These are phyloP conservation scores for rabbit (Oryctolagus cuniculus) DNA, from an alignment of 2,113 vertebrate species.

Conservation along the genomic window mOryCun1.1 NC_091433.1:19240501-19241000, in stretches of 20 bases:
- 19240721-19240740: conserved; percentile 6
- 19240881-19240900: not conserved
- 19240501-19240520: not conserved
- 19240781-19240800: not conserved
- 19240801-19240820: not conserved
- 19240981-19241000: not conserved
- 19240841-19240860: not conserved
- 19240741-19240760: not conserved
- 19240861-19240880: not conserved
- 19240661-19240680: conserved; percentile 1
- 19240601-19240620: not conserved
- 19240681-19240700: not conserved
- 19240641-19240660: not conserved
- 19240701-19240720: not conserved
- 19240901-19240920: not conserved
- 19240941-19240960: not conserved
- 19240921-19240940: not conserved
- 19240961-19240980: not conserved
- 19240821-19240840: not conserved
- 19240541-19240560: not conserved
- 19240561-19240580: not conserved
- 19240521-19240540: not conserved
- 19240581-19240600: not conserved
- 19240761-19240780: not conserved
- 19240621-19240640: not conserved